Evolutionary conservation across 2,888 invertebrate genomes (phyloP).

Genomic region (Hydraecia micacea): DNA sequence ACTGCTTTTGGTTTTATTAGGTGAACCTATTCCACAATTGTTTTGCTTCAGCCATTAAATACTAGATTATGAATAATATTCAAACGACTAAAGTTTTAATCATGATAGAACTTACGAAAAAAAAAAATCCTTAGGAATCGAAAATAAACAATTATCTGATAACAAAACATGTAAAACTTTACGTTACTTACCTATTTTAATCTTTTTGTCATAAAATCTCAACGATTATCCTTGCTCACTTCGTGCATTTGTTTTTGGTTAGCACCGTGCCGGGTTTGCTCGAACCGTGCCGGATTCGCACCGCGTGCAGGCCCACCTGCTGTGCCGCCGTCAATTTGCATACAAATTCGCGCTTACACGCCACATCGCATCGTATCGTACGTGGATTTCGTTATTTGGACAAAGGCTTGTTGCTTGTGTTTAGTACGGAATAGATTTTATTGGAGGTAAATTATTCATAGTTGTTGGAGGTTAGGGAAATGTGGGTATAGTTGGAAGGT

Average conservation of each 20-base stretch:
- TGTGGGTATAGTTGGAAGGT: slow-evolving; percentile 4
- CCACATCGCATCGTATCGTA: slow-evolving; percentile 57
- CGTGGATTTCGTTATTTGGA: slow-evolving; percentile 68
- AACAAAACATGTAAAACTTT: not conserved
- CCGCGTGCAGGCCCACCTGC: slow-evolving; percentile 65
- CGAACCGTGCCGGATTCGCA: slow-evolving; percentile 25
- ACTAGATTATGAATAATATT: not conserved
- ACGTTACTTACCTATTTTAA: not conserved
- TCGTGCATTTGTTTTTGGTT: slow-evolving; percentile 4
- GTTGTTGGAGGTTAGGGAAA: slow-evolving; percentile 7
- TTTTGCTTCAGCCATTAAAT: not conserved
- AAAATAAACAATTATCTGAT: not conserved
- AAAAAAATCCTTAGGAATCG: fast-evolving
- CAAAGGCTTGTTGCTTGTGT: slow-evolving; percentile 55
- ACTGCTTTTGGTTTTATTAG: not conserved
- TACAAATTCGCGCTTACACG: slow-evolving; percentile 71
- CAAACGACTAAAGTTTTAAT: not conserved
- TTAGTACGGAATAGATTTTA: slow-evolving; percentile 60
- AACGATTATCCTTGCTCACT: not conserved
- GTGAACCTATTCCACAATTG: not conserved
- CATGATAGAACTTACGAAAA: not conserved
- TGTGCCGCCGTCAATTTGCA: slow-evolving; percentile 68
- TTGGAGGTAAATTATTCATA: slow-evolving; percentile 61
- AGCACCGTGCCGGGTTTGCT: slow-evolving; percentile 6
- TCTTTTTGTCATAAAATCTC: not conserved